A percentile compares a stretch with the other conserved stretches of the same genome.
Conservation (phyloP, 2,797 vertebrate genomes). For the Hippoglossus hippoglossus region DNA sequence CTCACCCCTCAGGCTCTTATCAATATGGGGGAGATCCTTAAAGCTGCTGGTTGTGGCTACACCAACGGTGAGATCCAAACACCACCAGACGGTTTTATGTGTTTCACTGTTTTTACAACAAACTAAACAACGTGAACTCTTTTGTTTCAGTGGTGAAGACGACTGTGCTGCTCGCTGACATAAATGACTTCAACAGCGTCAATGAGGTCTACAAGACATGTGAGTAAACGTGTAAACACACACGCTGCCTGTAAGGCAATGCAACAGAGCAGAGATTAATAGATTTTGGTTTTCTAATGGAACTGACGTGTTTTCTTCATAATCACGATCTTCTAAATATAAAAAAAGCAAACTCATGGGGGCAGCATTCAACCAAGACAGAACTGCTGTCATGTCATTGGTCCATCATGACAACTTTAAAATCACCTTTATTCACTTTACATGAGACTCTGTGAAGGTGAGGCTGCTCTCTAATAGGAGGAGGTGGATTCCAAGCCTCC, state of each 20-base stretch:
- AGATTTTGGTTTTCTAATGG: not conserved
- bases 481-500: too few relatives aligned
- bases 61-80: constrained; percentile 86
- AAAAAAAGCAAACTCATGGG: constrained; percentile 40
- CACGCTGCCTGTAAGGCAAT: not conserved
- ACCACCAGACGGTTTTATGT: not conserved
- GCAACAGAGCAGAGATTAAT: not conserved
- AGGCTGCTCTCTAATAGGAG: too few relatives aligned
- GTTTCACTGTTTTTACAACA: not conserved
- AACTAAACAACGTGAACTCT: not conserved
- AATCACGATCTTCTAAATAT: not conserved
- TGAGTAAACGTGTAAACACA: constrained; percentile 79
- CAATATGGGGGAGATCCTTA: constrained; percentile 96
- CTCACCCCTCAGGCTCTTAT: constrained; percentile 85
- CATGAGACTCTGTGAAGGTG: not conserved
- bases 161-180: constrained; percentile 93
- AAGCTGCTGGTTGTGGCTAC: constrained; percentile 91
- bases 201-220: constrained; percentile 96
- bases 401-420: not conserved
- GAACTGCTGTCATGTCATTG: not conserved
- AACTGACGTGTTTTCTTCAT: not conserved
- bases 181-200: constrained; percentile 92
- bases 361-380: constrained; percentile 23
- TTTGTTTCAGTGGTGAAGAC: constrained; percentile 94
- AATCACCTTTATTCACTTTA: not conserved